phyloP scores from a whole-genome alignment of 2,888 invertebrate species.

The Cyaniris semiargus region DNA sequence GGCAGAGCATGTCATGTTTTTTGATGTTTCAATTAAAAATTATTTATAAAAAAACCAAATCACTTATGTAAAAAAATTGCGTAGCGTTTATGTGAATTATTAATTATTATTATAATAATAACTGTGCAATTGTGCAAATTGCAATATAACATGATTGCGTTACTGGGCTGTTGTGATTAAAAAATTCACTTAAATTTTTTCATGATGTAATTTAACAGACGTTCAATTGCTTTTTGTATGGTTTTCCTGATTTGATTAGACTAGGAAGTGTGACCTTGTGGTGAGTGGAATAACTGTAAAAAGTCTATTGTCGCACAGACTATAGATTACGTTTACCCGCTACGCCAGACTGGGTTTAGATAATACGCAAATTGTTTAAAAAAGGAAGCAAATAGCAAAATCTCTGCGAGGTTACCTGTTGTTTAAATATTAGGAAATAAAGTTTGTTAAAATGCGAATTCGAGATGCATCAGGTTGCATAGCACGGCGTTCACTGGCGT shows the following conservation, averaged over 20 bases:
- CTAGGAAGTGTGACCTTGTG: constrained; percentile 42
- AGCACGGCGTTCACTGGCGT: too few species aligned
- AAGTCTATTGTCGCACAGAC: constrained; percentile 35
- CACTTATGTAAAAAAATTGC: background rate
- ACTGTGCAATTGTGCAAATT: background rate
- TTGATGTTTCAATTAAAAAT: background rate
- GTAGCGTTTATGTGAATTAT: background rate
- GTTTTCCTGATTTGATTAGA: constrained; percentile 37
- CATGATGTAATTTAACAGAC: background rate
- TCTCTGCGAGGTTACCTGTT: background rate
- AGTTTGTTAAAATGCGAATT: background rate
- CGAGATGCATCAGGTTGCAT: background rate
- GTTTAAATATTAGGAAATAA: background rate
- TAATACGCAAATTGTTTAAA: constrained; percentile 13
- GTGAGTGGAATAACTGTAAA: constrained; percentile 39
- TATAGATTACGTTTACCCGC: constrained; percentile 14
- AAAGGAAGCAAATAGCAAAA: background rate
- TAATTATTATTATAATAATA: background rate
- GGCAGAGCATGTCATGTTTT: constrained; percentile 13
- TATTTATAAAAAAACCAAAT: background rate
- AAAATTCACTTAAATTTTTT: background rate
- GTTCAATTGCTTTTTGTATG: constrained; percentile 23
- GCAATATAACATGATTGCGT: background rate
- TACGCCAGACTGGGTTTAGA: background rate
- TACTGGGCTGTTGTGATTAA: background rate